Base-by-base conservation (phyloP, 2,888 invertebrate genomes). In the Synergus gifuensis region DNA sequence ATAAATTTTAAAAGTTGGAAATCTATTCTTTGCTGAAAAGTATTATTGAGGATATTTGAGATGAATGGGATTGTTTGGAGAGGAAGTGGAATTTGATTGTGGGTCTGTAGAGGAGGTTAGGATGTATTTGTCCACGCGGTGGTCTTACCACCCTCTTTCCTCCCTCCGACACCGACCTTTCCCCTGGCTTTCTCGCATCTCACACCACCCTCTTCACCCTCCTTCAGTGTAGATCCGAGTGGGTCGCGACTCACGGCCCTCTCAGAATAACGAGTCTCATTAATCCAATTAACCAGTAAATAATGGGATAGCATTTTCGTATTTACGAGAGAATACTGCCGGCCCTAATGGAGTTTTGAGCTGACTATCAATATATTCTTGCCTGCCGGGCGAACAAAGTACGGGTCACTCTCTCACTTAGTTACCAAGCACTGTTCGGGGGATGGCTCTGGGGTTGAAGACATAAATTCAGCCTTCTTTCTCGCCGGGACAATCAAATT, bases 211-310 rank as follows among this genome's bases (percentile, higher is more conserved):
- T 81, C 81, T 82, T 76, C 80, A 84, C 84, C 77, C 81, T 78
- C 81, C 77, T 82, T 81, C 81, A 81, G 81, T 80, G 76, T 81
- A 78, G 78, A 79, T 81, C 81, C 66, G 77, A 83, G 79, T 79
- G 83, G 83, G 85, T 86, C 86, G 87, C 86, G 87, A 86, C 86
- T 87, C 88, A 85, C 85, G 86, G 86, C 86, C 84, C 88, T 89
- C 88, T 86, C 87, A 87, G 89, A 91, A 92, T 92, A 92, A 92
- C 91, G 92, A 92, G 92, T 89, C 92, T 92, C 92, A 92, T 92
- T 92, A 92, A 92, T 92, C 92, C 92, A 92, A 92, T 92, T 92
- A 92, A 92, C 92, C 92, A 92, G 92, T 92, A 92, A 92, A 91
- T 92, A 92, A 92, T 92, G 92, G 92, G 89, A 89, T 90, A 89